Conservation (phyloP, 2,113 vertebrate species). For the Daubentonia madagascariensis region DNA sequence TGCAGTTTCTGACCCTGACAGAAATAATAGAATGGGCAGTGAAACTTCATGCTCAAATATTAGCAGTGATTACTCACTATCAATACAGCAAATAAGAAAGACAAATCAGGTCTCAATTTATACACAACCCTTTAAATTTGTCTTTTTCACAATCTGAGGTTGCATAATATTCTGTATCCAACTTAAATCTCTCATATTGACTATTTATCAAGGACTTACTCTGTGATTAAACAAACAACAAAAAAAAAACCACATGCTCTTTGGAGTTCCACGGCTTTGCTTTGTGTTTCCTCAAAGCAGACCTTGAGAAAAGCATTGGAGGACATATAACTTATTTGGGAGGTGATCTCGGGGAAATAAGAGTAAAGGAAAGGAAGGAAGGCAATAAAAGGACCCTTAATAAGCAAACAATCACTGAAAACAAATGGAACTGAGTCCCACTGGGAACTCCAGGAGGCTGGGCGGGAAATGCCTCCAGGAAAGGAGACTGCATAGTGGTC, state of each 20-base stretch:
- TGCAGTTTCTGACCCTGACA: neutral
- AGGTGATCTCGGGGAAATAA: neutral
- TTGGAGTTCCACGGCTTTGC: too few species aligned
- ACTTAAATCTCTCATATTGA: neutral
- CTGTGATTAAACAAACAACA: neutral
- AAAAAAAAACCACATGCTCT: neutral
- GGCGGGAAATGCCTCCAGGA: neutral
- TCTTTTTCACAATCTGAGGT: neutral
- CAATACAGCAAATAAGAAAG: neutral
- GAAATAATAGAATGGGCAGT: neutral
- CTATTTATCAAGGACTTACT: neutral
- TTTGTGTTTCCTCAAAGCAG: neutral
- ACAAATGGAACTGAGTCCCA: neutral
- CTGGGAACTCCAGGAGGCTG: neutral
- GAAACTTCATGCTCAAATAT: neutral
- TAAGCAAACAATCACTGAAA: neutral
- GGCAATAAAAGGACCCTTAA: neutral
- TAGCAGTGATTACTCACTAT: neutral
- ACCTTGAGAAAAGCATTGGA: neutral
- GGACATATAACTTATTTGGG: neutral
- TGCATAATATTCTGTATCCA: neutral
- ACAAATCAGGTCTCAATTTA: neutral
- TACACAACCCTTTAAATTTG: neutral
- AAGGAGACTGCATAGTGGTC: neutral
- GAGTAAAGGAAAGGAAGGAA: neutral